A percentile compares a stretch with the other conserved stretches of the same genome.
These are phyloP conservation scores for Catharus ustulatus DNA, from an alignment of 2,797 vertebrate species.

Conservation along the genomic window DNA sequence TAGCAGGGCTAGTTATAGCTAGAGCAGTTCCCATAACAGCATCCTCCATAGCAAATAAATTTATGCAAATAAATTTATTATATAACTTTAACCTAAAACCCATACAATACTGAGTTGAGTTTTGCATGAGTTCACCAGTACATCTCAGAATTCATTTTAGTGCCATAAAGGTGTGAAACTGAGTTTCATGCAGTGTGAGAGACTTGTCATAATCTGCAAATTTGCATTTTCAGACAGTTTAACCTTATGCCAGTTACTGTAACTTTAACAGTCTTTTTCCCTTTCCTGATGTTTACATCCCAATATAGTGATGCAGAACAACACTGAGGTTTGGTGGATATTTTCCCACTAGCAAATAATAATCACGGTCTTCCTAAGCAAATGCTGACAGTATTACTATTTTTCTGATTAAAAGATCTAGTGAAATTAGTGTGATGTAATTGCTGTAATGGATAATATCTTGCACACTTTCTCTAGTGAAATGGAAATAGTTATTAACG, in stretches of 20 bases:
- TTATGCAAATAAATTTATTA: neutral
- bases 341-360: neutral
- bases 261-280: neutral
- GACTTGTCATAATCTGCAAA: neutral
- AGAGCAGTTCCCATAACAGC: neutral
- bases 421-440: neutral
- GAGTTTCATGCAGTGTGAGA: neutral
- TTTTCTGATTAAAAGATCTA: neutral
- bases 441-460: neutral
- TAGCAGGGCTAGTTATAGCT: neutral
- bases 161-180: neutral
- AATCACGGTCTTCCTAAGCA: neutral
- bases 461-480: neutral
- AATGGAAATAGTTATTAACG: neutral
- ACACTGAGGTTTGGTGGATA: neutral
- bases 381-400: neutral
- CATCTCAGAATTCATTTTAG: neutral
- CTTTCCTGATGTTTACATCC: neutral
- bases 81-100: neutral
- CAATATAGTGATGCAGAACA: neutral
- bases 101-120: neutral
- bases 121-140: neutral
- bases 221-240: neutral
- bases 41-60: neutral
- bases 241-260: neutral